A percentile compares a stretch with the other conserved stretches of the same genome.
Conservation (phyloP, 2,797 vertebrate species). For the Peromyscus melanophrys region DNA sequence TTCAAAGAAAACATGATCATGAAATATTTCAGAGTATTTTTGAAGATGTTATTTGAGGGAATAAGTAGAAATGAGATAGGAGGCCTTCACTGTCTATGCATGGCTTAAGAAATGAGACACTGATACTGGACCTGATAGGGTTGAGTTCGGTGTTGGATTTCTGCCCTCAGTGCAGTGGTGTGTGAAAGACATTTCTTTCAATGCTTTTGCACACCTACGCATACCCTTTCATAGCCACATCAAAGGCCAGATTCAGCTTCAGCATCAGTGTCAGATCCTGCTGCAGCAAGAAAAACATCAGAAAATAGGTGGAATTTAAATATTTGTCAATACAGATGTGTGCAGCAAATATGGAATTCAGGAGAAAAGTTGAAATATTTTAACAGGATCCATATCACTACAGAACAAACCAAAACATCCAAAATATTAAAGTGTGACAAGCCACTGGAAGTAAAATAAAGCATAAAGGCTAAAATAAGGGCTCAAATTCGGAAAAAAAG, state of each 20-base stretch:
- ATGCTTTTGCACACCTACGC: not conserved
- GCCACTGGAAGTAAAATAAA: not conserved
- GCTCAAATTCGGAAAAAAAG: not conserved
- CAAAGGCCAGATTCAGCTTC: not conserved
- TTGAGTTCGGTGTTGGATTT: not conserved
- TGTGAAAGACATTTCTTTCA: not conserved
- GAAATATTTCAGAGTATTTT: not conserved
- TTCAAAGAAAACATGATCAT: conserved; percentile 53
- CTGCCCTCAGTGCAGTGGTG: too few species aligned
- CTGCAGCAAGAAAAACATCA: not conserved
- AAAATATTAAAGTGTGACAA: not conserved
- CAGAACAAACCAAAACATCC: not conserved
- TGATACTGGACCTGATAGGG: fast-evolving
- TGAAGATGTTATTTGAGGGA: conserved; percentile 50
- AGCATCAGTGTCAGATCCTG: not conserved
- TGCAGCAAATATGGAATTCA: not conserved
- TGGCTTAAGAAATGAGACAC: not conserved
- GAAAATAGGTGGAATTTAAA: not conserved
- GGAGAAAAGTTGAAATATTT: not conserved
- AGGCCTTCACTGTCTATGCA: not conserved
- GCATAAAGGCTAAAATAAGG: too few species aligned
- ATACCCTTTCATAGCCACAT: not conserved
- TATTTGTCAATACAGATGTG: not conserved
- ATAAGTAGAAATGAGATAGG: not conserved
- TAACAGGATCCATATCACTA: not conserved